Percentiles rank a stretch among this genome's conserved stretches.
These are phyloP conservation scores for Xylophagus ater DNA, from an alignment of 2,888 invertebrate genomes.

Conservation along the genomic window DNA sequence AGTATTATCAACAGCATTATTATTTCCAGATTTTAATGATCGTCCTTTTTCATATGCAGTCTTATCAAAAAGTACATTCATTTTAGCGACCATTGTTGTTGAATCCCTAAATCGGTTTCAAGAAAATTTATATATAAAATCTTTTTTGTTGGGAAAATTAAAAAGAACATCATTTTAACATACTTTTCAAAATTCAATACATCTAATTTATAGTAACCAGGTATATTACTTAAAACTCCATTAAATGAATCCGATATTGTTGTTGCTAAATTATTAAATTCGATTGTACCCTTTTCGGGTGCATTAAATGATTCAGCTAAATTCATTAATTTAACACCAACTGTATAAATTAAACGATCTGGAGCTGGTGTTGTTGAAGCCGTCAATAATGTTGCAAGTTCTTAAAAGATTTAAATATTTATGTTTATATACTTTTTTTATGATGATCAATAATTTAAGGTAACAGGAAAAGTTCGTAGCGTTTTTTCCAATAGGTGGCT, in stretches of 20 bases:
- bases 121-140: not conserved
- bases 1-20: constrained; percentile 23
- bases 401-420: constrained; percentile 19
- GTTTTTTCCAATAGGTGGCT: no score
- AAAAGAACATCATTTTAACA: constrained; percentile 26
- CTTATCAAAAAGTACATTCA: constrained; percentile 67
- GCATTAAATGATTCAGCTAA: constrained; percentile 66
- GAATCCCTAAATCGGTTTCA: constrained; percentile 38
- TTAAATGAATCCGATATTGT: constrained; percentile 54
- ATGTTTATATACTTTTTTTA: not conserved
- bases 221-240: constrained; percentile 48
- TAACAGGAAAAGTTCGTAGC: no score
- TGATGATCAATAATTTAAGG: not conserved
- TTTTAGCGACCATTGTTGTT: constrained; percentile 61
- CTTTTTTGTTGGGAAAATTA: no score
- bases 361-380: constrained; percentile 49
- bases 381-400: constrained; percentile 31
- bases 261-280: constrained; percentile 59
- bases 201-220: constrained; percentile 60
- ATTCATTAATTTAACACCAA: constrained; percentile 62
- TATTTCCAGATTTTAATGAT: constrained; percentile 30
- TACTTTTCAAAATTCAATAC: constrained; percentile 62
- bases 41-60: constrained; percentile 50
- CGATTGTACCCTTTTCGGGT: constrained; percentile 58
- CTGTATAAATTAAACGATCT: constrained; percentile 55